These are phyloP conservation scores for Clytia hemisphaerica DNA, from an alignment of 30 jellyfish, hydroid and myxozoan genomes.

Conservation along the genomic window DNA sequence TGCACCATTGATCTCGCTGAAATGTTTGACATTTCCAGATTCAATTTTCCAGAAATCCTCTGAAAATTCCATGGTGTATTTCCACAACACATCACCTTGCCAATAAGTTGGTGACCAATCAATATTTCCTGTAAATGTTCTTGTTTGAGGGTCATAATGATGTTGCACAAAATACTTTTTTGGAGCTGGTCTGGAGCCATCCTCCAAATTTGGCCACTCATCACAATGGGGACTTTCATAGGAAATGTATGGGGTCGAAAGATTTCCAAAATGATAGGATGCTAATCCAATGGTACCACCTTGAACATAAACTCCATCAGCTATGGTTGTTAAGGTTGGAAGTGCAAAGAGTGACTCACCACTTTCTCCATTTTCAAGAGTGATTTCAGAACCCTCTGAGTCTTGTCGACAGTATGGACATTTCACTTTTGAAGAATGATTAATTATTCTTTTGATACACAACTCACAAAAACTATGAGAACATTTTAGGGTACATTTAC, in stretches of 20 bases:
- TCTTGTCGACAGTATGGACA: too few species aligned
- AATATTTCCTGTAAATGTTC: slow-evolving; percentile 4
- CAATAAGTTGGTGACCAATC: slow-evolving; percentile 12
- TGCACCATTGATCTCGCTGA: too few species aligned
- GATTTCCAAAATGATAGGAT: slow-evolving; percentile 12
- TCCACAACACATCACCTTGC: slow-evolving; percentile 14
- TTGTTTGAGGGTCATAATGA: neutral
- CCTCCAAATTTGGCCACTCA: slow-evolving; percentile 3
- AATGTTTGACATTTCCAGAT: too few species aligned
- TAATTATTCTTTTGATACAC: too few species aligned
- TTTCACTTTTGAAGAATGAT: too few species aligned
- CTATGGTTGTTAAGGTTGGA: too few species aligned
- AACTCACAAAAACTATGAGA: too few species aligned
- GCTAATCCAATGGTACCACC: slow-evolving; percentile 3
- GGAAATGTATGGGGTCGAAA: neutral
- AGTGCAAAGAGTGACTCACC: too few species aligned
- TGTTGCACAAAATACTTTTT: neutral
- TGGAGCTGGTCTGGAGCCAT: slow-evolving; percentile 9
- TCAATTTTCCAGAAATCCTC: neutral
- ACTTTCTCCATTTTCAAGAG: too few species aligned
- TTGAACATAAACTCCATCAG: slow-evolving; percentile 5
- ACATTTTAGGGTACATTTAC: too few species aligned
- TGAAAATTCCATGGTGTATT: neutral
- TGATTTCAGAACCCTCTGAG: too few species aligned
- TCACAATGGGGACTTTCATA: slow-evolving; percentile 17